These are phyloP conservation scores for Rugalucina vietnamica DNA, from an alignment of 2,888 invertebrate genomes.

Conservation along the genomic window DNA sequence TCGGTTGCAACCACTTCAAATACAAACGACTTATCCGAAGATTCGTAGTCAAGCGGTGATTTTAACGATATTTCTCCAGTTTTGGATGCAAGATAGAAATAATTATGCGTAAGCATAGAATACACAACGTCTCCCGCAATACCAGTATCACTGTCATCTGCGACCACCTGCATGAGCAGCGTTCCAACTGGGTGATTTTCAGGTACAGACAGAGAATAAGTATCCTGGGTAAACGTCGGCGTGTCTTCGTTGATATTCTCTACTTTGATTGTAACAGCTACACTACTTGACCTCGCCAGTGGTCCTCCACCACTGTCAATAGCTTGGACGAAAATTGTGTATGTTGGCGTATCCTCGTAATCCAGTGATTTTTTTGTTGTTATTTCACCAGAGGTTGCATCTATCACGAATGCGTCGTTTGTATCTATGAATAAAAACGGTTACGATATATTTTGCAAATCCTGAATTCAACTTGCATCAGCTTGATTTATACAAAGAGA, in stretches of 20 bases:
- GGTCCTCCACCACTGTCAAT: conserved; percentile 65
- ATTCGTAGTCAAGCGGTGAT: conserved; percentile 73
- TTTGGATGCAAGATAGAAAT: conserved; percentile 63
- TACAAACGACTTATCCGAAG: conserved; percentile 55
- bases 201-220: conserved; percentile 43
- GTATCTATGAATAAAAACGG: conserved; percentile 45
- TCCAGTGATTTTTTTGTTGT: conserved; percentile 62
- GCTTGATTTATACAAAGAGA: no score
- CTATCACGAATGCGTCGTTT: conserved; percentile 61
- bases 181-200: conserved; percentile 64
- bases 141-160: conserved; percentile 70
- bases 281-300: conserved; percentile 62
- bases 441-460: not conserved
- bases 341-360: conserved; percentile 66
- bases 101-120: conserved; percentile 52
- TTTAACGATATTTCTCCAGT: conserved; percentile 70
- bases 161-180: conserved; percentile 63
- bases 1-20: conserved; percentile 65
- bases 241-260: conserved; percentile 74
- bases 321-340: conserved; percentile 66
- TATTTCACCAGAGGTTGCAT: conserved; percentile 59
- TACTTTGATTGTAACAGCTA: conserved; percentile 70
- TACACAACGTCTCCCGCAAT: conserved; percentile 67
- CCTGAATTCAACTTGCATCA: not conserved
- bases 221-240: conserved; percentile 64